phyloP scores from a whole-genome alignment of 2,797 vertebrate genomes.

The Epinephelus coioides region DNA sequence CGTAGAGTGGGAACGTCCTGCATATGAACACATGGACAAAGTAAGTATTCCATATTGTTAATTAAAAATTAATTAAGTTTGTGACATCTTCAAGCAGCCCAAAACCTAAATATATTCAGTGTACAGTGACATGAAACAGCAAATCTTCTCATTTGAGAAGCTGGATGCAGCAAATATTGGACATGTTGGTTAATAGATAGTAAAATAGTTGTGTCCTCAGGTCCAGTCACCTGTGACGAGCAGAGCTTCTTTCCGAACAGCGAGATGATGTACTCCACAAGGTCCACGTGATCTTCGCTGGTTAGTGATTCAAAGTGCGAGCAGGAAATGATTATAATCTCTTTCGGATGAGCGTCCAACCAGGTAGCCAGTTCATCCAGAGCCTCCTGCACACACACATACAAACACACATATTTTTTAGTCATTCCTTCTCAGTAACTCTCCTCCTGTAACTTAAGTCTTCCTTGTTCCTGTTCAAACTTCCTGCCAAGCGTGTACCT shows the following conservation, averaged over 20 bases:
- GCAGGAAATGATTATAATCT: conserved; percentile 88
- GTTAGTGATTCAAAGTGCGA: conserved; percentile 87
- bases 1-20: conserved; percentile 88
- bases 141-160: background rate
- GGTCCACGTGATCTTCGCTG: conserved; percentile 78
- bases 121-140: background rate
- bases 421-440: background rate
- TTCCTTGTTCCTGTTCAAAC: too few species aligned
- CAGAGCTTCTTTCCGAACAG: conserved; percentile 87
- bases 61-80: background rate
- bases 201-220: accelerated
- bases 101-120: background rate
- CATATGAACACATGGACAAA: background rate
- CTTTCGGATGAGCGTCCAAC: conserved; percentile 88
- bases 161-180: background rate
- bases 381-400: conserved; percentile 80
- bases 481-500: conserved; percentile 75
- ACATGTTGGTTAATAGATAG: background rate
- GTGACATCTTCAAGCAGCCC: background rate
- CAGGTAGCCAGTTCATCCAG: conserved; percentile 86
- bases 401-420: conserved; percentile 16
- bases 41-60: too few species aligned
- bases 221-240: conserved; percentile 80
- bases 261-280: conserved; percentile 82
- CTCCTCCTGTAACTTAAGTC: too few species aligned